Conservation (phyloP, 2,888 invertebrate genomes). For the Syritta pipiens region DNA sequence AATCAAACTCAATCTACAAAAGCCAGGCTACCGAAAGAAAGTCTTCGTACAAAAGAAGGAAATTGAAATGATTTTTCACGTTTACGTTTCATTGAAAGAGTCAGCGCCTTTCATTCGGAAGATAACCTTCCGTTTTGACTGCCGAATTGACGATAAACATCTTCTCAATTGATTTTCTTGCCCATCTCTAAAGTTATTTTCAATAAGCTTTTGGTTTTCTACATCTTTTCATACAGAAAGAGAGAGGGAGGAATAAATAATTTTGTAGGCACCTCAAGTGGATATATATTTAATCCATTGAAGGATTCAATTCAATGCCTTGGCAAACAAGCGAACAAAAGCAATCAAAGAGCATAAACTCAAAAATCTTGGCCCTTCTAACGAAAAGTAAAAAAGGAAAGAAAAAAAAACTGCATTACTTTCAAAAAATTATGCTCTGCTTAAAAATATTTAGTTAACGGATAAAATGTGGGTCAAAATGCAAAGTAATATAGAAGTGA, state of each 20-base stretch:
- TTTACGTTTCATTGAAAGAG: too few relatives aligned
- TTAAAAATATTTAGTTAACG: conserved; percentile 47
- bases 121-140: too few relatives aligned
- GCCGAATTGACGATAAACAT: too few relatives aligned
- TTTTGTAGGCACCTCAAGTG: conserved; percentile 3
- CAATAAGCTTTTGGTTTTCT: conserved; percentile 17
- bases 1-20: too few relatives aligned
- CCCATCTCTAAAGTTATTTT: conserved; percentile 1
- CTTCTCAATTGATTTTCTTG: conserved; percentile 16
- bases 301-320: conserved; percentile 18
- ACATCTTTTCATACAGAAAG: neutral
- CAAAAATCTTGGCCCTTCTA: too few relatives aligned
- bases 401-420: conserved; percentile 41
- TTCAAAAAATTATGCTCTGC: conserved; percentile 3
- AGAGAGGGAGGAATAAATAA: too few relatives aligned
- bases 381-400: neutral
- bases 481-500: conserved; percentile 28
- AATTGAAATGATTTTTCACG: too few relatives aligned
- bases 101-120: too few relatives aligned
- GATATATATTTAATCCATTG: conserved; percentile 12
- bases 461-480: conserved; percentile 42
- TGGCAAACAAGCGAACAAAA: conserved; percentile 37
- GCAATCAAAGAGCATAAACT: conserved; percentile 16
- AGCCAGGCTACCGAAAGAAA: too few relatives aligned
- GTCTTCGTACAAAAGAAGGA: too few relatives aligned